Evolutionary conservation across 2,888 invertebrate species (phyloP).

Genomic region (Eutolmus rufibarbis): DNA sequence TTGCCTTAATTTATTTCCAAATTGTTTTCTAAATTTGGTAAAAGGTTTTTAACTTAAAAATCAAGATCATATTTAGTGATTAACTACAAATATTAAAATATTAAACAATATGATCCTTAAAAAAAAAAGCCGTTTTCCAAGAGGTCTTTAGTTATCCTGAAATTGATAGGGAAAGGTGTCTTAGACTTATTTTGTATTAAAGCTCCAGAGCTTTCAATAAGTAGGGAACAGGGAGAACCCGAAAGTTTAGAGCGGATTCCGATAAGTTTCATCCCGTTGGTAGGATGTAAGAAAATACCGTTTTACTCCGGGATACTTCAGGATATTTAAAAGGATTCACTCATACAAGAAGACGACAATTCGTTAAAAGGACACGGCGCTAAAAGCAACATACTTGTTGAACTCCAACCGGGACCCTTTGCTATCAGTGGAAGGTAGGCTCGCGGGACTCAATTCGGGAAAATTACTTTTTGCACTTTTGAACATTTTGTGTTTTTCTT

Average conservation of each 20-base stretch:
- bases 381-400: slow-evolving; percentile 4
- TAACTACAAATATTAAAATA: not conserved
- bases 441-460: not conserved
- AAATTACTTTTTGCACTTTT: not conserved
- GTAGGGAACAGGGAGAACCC: not conserved
- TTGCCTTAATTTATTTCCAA: too few species aligned
- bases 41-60: too few species aligned
- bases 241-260: not conserved
- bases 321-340: slow-evolving; percentile 14
- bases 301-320: slow-evolving; percentile 31
- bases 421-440: not conserved
- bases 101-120: not conserved
- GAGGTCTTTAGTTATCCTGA: not conserved
- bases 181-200: not conserved
- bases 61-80: too few species aligned
- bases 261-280: not conserved
- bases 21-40: too few species aligned
- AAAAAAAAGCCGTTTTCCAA: not conserved
- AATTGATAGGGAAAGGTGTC: not conserved
- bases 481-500: not conserved
- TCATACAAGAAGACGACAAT: not conserved
- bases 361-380: not conserved
- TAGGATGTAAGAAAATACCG: not conserved
- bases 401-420: not conserved
- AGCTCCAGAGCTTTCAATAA: not conserved